Conservation (phyloP, 1,140 invertebrate genomes). For the Listronotus bonariensis region DNA sequence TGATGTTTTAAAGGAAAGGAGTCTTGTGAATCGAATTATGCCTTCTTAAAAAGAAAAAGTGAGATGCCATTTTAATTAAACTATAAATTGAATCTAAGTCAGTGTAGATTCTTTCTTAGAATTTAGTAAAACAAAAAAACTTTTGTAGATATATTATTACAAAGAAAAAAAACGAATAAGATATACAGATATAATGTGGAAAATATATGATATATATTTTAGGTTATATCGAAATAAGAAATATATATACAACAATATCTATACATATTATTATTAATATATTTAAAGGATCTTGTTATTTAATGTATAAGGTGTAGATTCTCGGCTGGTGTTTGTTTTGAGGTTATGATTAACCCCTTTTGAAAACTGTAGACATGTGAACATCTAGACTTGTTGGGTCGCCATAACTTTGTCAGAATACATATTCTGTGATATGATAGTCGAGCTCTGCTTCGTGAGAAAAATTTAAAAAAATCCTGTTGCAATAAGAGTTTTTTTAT, state of each 20-base stretch:
- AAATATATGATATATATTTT: constrained; percentile 32
- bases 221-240: constrained; percentile 35
- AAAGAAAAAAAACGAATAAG: constrained; percentile 6
- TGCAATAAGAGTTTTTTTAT: background rate
- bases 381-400: background rate
- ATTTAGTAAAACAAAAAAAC: constrained; percentile 13
- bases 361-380: too few species aligned
- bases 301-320: constrained; percentile 32
- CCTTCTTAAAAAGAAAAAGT: constrained; percentile 14
- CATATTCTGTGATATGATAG: constrained; percentile 12
- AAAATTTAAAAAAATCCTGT: background rate
- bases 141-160: constrained; percentile 31
- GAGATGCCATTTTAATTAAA: constrained; percentile 32
- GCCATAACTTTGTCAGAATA: constrained; percentile 5
- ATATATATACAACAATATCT: constrained; percentile 37
- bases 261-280: constrained; percentile 29
- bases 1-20: too few species aligned
- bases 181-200: constrained; percentile 12
- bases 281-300: constrained; percentile 35
- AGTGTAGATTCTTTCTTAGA: constrained; percentile 20
- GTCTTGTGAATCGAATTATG: background rate
- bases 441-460: background rate
- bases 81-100: constrained; percentile 28
- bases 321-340: constrained; percentile 19
- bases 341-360: constrained; percentile 1